Evolutionary conservation across 2,113 vertebrate genomes (phyloP).

Genomic region (Melanostigma gelatinosum): DNA sequence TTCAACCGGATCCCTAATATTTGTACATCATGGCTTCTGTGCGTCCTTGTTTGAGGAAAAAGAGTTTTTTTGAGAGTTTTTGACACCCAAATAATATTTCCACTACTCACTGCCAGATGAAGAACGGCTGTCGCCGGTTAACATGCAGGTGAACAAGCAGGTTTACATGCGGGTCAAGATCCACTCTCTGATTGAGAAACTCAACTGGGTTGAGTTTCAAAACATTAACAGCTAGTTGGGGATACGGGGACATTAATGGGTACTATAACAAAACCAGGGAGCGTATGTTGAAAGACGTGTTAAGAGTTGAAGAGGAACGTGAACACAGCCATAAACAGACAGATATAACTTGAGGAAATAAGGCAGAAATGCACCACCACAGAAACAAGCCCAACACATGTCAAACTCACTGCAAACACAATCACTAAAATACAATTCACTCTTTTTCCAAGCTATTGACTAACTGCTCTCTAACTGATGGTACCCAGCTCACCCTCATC

Average conservation of each 20-base stretch:
- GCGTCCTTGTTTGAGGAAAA: neutral
- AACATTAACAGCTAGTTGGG: too few relatives aligned
- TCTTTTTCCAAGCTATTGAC: neutral
- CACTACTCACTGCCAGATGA: slow-evolving; percentile 35
- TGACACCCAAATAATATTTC: slow-evolving; percentile 1
- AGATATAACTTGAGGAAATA: neutral
- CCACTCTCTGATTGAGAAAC: slow-evolving; percentile 10
- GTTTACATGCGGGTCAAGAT: slow-evolving; percentile 20
- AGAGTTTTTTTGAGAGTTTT: neutral
- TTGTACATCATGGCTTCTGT: neutral
- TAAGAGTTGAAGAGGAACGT: neutral
- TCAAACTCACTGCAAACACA: neutral
- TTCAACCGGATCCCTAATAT: neutral
- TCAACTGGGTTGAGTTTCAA: too few relatives aligned
- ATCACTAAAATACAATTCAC: neutral
- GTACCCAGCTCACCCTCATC: neutral
- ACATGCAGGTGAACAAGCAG: slow-evolving; percentile 23
- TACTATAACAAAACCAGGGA: neutral
- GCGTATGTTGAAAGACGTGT: neutral
- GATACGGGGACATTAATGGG: neutral
- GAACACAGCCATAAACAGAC: neutral
- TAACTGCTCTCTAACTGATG: neutral
- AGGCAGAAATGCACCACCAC: neutral
- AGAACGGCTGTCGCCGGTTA: neutral
- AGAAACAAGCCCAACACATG: neutral